Base-by-base conservation (phyloP, 2,888 invertebrate species). In the Ennomos erosarius region DNA sequence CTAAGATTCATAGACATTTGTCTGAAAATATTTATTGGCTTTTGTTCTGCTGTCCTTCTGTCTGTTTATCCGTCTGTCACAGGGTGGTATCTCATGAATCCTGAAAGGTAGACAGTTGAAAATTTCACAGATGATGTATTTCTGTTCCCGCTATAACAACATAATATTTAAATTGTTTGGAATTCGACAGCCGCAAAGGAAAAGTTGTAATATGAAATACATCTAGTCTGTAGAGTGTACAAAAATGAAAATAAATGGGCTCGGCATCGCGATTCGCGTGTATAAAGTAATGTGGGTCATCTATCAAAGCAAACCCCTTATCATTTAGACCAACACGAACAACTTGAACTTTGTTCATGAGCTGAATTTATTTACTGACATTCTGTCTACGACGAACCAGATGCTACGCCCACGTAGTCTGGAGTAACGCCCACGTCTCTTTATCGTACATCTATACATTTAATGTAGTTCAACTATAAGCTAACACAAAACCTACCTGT, bases 401-500 rank as follows among this genome's bases (percentile, higher is more conserved):
- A 85, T 82, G 82, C 73, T 84, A 75, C 78, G 70, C 89, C 89
- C 78, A 90, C 90, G 79, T 79, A 70, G 87, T 89, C 88, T 90
- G 80, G 84, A 82, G 85, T 86, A 85, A 87, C 88, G 83, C 88
- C 88, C 84, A 90, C 87, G 63, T 62, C 35, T 45, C 59, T 55
- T 48, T 36, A 34, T 68, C 61, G 67, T 76, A 73, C 65, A 73
- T 72, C 65, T 77, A 77, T 74, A 79, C 60, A 13, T 12, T 50
- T 13, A 65, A 71, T 69, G 66, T 70, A 66, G 59, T 71, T 71
- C 69, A 73, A 73, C 65, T 73, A 76, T 70, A 78, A 66, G 60
- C 65, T 78, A 79, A 78, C 71, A 70, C 16, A 42, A 42, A 64
- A 80, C 86, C 69, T 85, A 91, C 91, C 90, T 88, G 85, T 87